Evolutionary conservation across 2,797 vertebrate species (phyloP).

Genomic region (Gymnoscopelus microlampas): DNA sequence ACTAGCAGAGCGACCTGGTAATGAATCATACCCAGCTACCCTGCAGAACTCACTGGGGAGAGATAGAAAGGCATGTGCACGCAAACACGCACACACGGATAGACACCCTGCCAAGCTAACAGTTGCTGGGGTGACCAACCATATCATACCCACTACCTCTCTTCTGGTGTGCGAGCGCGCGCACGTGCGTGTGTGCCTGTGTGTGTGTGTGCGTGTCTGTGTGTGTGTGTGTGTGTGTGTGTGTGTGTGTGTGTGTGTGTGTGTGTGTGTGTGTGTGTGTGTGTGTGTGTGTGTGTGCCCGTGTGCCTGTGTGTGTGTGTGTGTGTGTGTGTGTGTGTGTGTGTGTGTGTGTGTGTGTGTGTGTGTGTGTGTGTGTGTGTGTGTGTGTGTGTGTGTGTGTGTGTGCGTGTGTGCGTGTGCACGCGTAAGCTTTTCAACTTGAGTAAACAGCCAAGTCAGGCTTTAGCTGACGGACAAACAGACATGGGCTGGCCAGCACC

Average conservation of each 20-base stretch:
- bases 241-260: not conserved
- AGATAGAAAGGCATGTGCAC: too few relatives aligned
- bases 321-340: not conserved
- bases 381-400: constrained; percentile 2
- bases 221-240: constrained; percentile 1
- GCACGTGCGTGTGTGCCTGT: not conserved
- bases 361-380: constrained; percentile 12
- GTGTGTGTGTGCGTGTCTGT: not conserved
- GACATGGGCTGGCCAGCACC: too few relatives aligned
- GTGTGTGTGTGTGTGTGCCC: constrained; percentile 1
- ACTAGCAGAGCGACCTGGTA: not conserved
- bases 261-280: not conserved
- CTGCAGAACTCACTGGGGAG: not conserved
- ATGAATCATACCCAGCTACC: not conserved
- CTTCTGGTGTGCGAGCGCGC: too few relatives aligned
- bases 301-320: too few relatives aligned
- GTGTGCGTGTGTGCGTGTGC: not conserved
- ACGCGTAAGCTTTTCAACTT: constrained; percentile 7
- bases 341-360: not conserved
- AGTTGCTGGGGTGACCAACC: constrained; percentile 50
- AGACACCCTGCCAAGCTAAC: constrained; percentile 44
- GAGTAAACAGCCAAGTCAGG: constrained; percentile 26
- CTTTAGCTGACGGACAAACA: constrained; percentile 28
- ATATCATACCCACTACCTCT: constrained; percentile 43
- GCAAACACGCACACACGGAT: constrained; percentile 13